phyloP scores from a whole-genome alignment of 2,797 vertebrate species.

The Sebastes vulpes region DNA sequence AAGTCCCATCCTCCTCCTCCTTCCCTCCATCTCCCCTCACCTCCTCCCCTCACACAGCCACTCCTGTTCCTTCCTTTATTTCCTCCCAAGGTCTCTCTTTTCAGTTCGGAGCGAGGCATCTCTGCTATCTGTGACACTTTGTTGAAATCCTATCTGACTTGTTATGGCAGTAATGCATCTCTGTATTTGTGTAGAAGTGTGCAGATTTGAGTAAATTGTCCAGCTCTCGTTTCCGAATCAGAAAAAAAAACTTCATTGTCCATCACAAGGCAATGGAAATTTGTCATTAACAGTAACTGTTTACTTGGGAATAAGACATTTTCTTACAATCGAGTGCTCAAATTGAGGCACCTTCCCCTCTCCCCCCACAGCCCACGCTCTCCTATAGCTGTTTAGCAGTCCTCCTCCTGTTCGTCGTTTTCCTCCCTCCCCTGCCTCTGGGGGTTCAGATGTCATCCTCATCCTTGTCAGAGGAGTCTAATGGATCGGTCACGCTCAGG shows the following conservation, averaged over 20 bases:
- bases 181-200: not conserved
- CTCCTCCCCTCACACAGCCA: conserved; percentile 15
- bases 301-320: not conserved
- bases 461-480: conserved; percentile 82
- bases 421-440: conserved; percentile 56
- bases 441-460: conserved; percentile 85
- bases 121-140: conserved; percentile 15
- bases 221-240: not conserved
- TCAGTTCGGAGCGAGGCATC: conserved; percentile 14
- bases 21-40: conserved; percentile 5
- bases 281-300: not conserved
- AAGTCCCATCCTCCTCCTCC: conserved; percentile 61
- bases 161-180: not conserved
- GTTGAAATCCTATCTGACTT: not conserved
- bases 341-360: conserved; percentile 1
- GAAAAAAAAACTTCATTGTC: not conserved
- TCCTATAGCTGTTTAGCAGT: conserved; percentile 23
- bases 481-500: conserved; percentile 83
- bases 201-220: not conserved
- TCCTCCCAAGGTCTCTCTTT: conserved; percentile 55
- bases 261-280: not conserved
- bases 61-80: conserved; percentile 48
- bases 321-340: not conserved
- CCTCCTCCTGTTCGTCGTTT: conserved; percentile 24
- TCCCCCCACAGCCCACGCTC: not conserved